phyloP scores from a whole-genome alignment of 2,113 vertebrate genomes.

The Hypomesus transpacificus region DNA sequence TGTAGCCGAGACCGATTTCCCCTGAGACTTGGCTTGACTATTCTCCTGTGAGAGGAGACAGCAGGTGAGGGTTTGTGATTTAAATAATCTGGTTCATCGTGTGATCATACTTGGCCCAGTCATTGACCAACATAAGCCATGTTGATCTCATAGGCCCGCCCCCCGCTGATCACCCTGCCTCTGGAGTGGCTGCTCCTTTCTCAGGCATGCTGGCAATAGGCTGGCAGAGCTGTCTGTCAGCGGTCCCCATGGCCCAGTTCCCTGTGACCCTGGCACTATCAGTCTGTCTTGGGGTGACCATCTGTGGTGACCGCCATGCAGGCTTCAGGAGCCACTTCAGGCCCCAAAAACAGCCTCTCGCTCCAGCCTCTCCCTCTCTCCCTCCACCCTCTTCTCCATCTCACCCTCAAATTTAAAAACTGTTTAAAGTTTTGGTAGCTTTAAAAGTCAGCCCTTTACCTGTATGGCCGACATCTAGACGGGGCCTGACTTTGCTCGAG shows the following conservation, averaged over 20 bases:
- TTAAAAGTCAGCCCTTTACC: no score
- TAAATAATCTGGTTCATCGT: constrained; percentile 1
- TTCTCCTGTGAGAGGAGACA: not conserved
- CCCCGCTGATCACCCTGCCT: not conserved
- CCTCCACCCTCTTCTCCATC: not conserved
- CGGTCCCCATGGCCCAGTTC: constrained; percentile 18
- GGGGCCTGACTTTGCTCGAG: not conserved
- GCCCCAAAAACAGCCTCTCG: not conserved
- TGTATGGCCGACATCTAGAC: no score
- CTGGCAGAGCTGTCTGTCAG: constrained; percentile 15
- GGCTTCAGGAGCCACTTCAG: constrained; percentile 14
- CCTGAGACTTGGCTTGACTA: not conserved
- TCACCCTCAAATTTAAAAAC: no score
- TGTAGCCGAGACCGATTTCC: not conserved
- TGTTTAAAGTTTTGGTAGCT: no score
- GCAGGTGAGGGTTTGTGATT: not conserved
- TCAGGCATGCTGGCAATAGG: constrained; percentile 23
- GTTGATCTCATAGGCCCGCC: not conserved
- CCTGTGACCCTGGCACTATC: constrained; percentile 53
- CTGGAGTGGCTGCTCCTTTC: not conserved
- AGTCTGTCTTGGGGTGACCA: constrained; percentile 53
- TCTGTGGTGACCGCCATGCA: constrained; percentile 52
- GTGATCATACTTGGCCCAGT: not conserved
- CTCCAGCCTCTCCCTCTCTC: not conserved
- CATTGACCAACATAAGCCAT: not conserved